phyloP scores from a whole-genome alignment of 2,797 vertebrate genomes.

The Pangasius mekongensis region DNA sequence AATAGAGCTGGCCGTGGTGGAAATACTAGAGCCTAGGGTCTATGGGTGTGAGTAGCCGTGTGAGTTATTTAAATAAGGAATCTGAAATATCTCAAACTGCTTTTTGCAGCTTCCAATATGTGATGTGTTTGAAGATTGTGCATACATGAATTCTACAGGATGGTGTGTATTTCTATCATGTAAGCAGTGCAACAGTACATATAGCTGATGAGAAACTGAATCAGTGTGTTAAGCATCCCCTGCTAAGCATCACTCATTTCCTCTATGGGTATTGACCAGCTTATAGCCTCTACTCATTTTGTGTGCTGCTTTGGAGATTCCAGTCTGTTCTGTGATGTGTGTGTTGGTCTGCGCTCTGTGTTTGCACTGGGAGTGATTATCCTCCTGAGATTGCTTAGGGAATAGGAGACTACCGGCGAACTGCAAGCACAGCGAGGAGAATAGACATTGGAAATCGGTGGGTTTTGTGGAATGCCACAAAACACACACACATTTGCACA shows the following conservation, averaged over 20 bases:
- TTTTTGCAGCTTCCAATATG: background rate
- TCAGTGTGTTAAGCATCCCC: conserved; percentile 13
- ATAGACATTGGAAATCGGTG: conserved; percentile 33
- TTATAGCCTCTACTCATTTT: conserved; percentile 41
- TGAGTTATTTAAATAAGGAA: background rate
- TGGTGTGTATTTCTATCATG: conserved; percentile 12
- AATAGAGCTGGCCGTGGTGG: background rate
- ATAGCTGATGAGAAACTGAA: conserved; percentile 11
- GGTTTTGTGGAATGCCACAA: conserved; percentile 3
- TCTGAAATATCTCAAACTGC: background rate
- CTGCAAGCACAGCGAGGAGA: conserved; percentile 33
- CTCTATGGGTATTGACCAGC: conserved; percentile 21
- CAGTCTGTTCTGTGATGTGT: conserved; percentile 32
- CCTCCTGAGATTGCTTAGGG: conserved; percentile 57
- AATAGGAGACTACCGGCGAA: conserved; percentile 56
- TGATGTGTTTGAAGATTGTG: background rate
- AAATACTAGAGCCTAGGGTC: too few species aligned
- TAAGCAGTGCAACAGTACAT: background rate
- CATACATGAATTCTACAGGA: background rate
- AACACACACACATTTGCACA: background rate
- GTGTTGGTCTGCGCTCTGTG: conserved; percentile 22
- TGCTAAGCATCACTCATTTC: conserved; percentile 32
- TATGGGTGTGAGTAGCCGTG: background rate
- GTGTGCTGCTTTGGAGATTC: conserved; percentile 51
- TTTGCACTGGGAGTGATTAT: conserved; percentile 53